Percentiles rank a stretch among this genome's conserved stretches.
These are phyloP conservation scores for Caenorhabditis elegans DNA, from an alignment of 1,140 invertebrate species.

Conservation along the genomic window DNA sequence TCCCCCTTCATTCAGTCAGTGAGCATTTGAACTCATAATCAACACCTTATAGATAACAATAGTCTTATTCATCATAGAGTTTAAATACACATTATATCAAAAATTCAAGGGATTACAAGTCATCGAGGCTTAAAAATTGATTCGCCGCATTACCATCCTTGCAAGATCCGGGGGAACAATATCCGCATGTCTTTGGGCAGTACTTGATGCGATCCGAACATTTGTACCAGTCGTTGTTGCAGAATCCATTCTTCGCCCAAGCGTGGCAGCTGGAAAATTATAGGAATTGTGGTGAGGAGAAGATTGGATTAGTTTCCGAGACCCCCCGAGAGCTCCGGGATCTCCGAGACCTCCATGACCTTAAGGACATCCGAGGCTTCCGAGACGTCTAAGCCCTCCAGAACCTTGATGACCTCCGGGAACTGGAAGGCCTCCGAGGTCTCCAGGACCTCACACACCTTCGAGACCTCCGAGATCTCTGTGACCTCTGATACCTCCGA, in stretches of 20 bases:
- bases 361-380: slow-evolving; percentile 25
- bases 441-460: slow-evolving; percentile 32
- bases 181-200: not conserved
- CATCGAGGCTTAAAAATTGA: no score
- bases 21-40: no score
- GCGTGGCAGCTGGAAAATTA: not conserved
- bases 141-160: not conserved
- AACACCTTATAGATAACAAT: no score
- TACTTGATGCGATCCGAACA: not conserved
- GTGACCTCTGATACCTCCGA: no score
- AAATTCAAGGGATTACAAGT: no score
- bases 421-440: not conserved
- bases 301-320: not conserved
- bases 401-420: not conserved
- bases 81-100: no score
- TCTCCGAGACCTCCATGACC: slow-evolving; percentile 7
- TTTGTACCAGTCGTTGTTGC: not conserved
- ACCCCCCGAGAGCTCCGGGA: slow-evolving; percentile 8
- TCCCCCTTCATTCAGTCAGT: no score
- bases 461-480: not conserved
- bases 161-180: not conserved
- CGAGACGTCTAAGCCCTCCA: not conserved
- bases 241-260: not conserved
- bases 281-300: not conserved
- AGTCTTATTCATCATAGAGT: no score